phyloP scores from a whole-genome alignment of 2,113 vertebrate species.

The Paradoxurus hermaphroditus region DNA sequence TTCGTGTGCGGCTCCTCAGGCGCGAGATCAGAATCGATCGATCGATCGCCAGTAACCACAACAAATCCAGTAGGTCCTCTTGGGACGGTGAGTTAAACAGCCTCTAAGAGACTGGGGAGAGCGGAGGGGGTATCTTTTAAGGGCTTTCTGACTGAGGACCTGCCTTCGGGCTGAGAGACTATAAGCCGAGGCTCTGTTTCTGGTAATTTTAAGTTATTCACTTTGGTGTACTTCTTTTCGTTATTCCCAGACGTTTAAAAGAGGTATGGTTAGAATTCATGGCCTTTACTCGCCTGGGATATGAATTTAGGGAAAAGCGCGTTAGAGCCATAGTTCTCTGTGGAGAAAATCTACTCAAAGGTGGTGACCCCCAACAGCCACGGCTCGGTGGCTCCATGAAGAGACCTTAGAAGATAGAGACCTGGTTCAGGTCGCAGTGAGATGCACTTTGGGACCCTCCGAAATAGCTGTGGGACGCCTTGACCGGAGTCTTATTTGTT shows the following conservation, averaged over 20 bases:
- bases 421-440: neutral
- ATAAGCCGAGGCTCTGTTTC: neutral
- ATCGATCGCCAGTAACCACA: neutral
- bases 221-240: neutral
- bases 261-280: neutral
- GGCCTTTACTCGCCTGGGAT: neutral
- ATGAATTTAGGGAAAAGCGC: neutral
- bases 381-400: neutral
- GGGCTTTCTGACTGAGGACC: neutral
- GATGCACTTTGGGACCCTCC: neutral
- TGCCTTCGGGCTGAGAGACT: neutral
- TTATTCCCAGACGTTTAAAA: neutral
- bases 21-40: rapidly evolving
- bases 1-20: too few species aligned
- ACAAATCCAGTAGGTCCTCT: neutral
- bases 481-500: neutral
- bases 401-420: neutral
- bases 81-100: neutral
- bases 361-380: neutral
- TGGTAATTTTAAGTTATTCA: neutral
- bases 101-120: neutral
- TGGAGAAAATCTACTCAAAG: neutral
- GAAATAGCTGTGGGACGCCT: neutral
- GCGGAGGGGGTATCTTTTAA: neutral
- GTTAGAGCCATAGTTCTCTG: neutral